Evolutionary conservation across 92 coral and sea anemone genomes (phyloP), one percentile per base, ranked within the genome.

Genomic region (Zoanthus solanderi): DNA sequence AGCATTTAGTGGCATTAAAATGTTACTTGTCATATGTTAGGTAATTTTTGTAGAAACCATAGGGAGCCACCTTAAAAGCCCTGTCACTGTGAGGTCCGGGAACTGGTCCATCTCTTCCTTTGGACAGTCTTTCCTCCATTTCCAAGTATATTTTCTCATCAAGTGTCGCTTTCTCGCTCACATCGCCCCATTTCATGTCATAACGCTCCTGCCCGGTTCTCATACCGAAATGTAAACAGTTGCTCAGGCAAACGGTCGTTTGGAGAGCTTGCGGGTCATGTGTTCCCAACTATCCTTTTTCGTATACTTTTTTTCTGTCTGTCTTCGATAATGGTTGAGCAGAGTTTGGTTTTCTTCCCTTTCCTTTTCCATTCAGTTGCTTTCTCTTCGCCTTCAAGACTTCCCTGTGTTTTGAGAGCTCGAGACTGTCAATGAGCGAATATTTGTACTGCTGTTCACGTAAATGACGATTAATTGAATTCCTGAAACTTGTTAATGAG

Each of bases 341-440:
- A 75, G 6, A 84, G 75, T n/a, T 75, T 28, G 28, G 6, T 68
- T 89, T 89, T 34, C 75, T 73, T n/a, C 80, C 74, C 66, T 89
- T 89, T 84, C 85, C 84, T 84, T 89, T 89, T 63, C 79, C 79
- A 48, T 84, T 84, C 12, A 52, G 88, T 31, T 69, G 29, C 14
- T 87, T 87, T 66, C 78, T 11, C 65, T 89, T 75, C 23, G 88
- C 88, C 57, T 89, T 89, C 42, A 88, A 71, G 47, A 58, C 67
- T 74, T 74, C 82, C 4, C 77, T 58, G 67, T 72, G 87, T 48
- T 71, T 72, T 16, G 75, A 56, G 75, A 88, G 75, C 67, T 82
- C 77, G 8, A 48, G 83, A 58, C 52, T 58, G 46, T 82, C 91
- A 63, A 32, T 34, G 37, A 73, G 52, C 8, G 87, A 83, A 77